Conservation (phyloP, 2,113 vertebrate species). For the Lycaon pictus region DNA sequence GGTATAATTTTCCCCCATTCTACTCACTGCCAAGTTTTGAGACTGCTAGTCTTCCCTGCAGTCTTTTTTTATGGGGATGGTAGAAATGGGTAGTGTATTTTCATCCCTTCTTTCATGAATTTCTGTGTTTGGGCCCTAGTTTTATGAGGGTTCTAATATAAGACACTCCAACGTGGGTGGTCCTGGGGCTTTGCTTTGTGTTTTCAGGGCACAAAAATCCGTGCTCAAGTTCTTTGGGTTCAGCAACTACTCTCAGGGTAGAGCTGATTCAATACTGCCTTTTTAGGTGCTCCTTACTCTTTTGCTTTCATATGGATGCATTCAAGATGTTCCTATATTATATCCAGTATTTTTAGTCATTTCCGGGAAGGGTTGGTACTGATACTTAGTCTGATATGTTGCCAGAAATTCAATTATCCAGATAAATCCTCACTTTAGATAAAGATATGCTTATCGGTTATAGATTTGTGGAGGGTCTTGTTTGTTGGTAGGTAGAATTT, state of each 20-base stretch:
- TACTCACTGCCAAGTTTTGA: constrained; percentile 44
- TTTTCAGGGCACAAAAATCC: neutral
- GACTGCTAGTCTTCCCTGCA: constrained; percentile 17
- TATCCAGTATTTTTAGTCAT: constrained; percentile 4
- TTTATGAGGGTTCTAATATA: constrained; percentile 55
- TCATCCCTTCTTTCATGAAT: constrained; percentile 14
- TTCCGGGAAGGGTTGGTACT: neutral
- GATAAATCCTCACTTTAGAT: neutral
- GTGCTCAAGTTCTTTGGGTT: neutral
- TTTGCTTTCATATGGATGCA: neutral
- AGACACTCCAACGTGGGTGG: constrained; percentile 37
- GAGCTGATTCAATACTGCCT: neutral
- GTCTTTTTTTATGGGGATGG: neutral
- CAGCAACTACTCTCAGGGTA: neutral
- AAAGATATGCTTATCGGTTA: neutral
- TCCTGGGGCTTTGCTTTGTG: constrained; percentile 42
- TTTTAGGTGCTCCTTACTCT: neutral
- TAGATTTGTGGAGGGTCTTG: neutral
- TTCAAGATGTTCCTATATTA: neutral
- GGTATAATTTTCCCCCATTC: neutral
- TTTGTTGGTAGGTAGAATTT: neutral
- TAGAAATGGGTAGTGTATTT: constrained; percentile 51
- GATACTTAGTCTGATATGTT: neutral
- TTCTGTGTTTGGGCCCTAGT: neutral
- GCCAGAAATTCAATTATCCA: neutral